Base-by-base conservation (phyloP, 2,888 invertebrate species). In the Horisme vitalbata region DNA sequence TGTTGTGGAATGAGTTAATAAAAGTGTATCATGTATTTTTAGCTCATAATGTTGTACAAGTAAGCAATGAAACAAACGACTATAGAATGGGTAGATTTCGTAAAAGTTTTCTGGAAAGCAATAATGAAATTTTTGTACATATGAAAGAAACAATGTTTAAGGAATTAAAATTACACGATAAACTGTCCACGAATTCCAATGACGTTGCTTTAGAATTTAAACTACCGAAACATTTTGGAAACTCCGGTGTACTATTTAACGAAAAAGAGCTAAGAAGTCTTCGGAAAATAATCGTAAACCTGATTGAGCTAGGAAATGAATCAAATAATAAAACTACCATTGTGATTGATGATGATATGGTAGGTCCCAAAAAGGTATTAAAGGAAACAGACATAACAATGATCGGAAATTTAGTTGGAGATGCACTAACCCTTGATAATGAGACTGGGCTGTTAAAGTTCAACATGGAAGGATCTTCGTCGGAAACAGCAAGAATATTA, bases 11-110 rank as follows among this genome's bases (percentile, higher is more conserved):
- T 4, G 38, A 45, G 2, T 23, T 38, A 21, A 33, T 45, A n/a
- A 26, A 33, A 28, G 9, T 23, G 3, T 38, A 45, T 33, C 45
- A 45, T 21, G 37, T 45, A 7, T 45, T 21, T 34, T 23, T 45
- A 38, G 9, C 21, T 21, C 26, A 33, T 15, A 26, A 45, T 10
- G 8, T 37, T 20, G 13, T 45, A 6, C n/a, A 37, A 14, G 31
- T 45, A n/a, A 27, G 10, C 9, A 2, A 20, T 21, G 20, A 8
- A 14, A 15, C 11, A 4, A 9, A 45, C 14, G 15, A 33, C 3
- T 38, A 9, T 23, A 11, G 27, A 6, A 28, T n/a, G 7, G 38
- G 14, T 15, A 33, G 3, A 0, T 45, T 45, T 45, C 33, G 38
- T 11, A 27, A 38, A 27, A 34, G 45, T 38, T 45, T 45, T 15